Percentiles rank a stretch among this genome's conserved stretches.
These are phyloP conservation scores for Rhodeus uyekii DNA, from an alignment of 2,797 vertebrate species.

Conservation along the genomic window DNA sequence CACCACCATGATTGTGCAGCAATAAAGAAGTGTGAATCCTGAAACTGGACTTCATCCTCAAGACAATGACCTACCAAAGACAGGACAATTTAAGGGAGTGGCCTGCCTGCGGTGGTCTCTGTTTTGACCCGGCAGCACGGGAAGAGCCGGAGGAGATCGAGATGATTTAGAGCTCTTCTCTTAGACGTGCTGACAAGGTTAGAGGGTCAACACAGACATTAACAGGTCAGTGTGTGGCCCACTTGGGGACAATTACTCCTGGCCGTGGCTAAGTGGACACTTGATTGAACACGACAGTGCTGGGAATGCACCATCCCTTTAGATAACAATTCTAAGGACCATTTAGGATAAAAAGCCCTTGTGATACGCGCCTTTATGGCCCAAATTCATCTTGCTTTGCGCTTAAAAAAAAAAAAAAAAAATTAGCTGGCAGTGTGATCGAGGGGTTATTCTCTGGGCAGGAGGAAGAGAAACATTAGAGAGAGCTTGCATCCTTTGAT, in stretches of 20 bases:
- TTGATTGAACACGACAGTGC: constrained; percentile 99
- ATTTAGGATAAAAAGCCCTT: constrained; percentile 99
- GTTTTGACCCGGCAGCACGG: constrained; percentile 87
- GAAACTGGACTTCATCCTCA: constrained; percentile 50
- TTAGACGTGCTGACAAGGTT: constrained; percentile 97
- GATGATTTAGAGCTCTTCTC: constrained; percentile 91
- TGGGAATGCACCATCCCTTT: constrained; percentile 92
- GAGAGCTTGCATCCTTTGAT: constrained; percentile 72
- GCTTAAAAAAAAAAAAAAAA: constrained; percentile 92
- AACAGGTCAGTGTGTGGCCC: constrained; percentile 98
- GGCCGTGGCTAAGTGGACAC: constrained; percentile 99
- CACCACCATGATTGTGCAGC: neutral
- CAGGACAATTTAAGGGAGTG: constrained; percentile 79
- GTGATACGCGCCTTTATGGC: constrained; percentile 98
- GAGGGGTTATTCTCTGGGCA: constrained; percentile 74
- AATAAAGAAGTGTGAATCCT: constrained; percentile 1
- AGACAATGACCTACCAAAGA: constrained; percentile 72
- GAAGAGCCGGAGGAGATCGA: constrained; percentile 40
- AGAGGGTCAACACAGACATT: constrained; percentile 95
- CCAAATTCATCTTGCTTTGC: constrained; percentile 99
- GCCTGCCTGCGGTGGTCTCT: constrained; percentile 81
- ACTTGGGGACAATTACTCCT: constrained; percentile 99
- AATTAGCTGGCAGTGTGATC: constrained; percentile 84
- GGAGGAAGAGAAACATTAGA: constrained; percentile 75
- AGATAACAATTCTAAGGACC: constrained; percentile 99